Base-by-base conservation (phyloP, 2,888 invertebrate genomes). In the Sinhomidia bicolor region DNA sequence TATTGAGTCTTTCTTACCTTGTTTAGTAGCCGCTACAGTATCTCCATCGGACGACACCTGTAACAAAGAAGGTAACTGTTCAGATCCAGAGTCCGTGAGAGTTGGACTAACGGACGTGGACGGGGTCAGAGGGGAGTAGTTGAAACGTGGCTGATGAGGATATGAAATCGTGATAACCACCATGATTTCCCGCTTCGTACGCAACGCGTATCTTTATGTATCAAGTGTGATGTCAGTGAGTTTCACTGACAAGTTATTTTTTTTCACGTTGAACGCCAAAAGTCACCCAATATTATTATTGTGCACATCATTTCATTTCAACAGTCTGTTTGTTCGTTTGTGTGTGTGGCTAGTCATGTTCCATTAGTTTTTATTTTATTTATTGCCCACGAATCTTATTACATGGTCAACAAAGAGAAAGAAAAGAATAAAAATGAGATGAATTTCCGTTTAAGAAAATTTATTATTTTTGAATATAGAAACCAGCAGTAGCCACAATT, bases 101-200 rank as follows among this genome's bases (percentile, higher is more conserved):
- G 92, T 91, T 17, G 92, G 92, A 89, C 92, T 92, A 51, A 90
- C 91, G 89, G 92, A 92, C 65, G 91, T 90, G 81, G 92, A 92
- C 76, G 92, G 91, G 84, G 92, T 90, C 81, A 91, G 54, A 14
- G 85, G 89, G 54, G 90, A 90, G 89, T 90, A 91, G 89, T 92
- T 90, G 85, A 89, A 91, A 57, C 91, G 91, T 51, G 91, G 90
- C 57, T 91, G 91, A 86, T 92, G 90, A 76, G 91, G 92, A 89
- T 92, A 92, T 9, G 92, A 92, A 89, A 92, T 92, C 90, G 91
- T 92, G 91, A 92, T 92, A 90, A 92, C 92, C 84, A 92, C 92
- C 92, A 92, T 92, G 85, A 54, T 89, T 88, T 71, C 54, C 85
- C 65, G 78, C 51, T 47, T 44, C 20, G 10, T 32, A 44, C 9